Evolutionary conservation across 2,888 invertebrate species (phyloP), one percentile per base, ranked within the genome.

Genomic region (Lasiommata megera): DNA sequence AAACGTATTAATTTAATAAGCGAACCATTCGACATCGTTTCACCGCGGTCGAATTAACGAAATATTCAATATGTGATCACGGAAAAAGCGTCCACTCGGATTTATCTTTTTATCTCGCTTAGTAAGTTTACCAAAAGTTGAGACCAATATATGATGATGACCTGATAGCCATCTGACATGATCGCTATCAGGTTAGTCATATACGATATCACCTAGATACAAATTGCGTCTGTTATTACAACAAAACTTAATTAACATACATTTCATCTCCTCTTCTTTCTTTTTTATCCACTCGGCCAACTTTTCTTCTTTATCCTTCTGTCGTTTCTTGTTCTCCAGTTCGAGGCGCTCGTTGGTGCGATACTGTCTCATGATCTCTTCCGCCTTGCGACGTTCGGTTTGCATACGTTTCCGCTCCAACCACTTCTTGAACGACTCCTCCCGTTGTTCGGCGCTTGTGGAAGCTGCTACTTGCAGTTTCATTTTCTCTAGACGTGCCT

Each of bases 211-310:
- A 23, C 23, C 23, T 2, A 2, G 23, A 23, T 23, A 23, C 23
- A 23, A 5, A 23, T 23, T 3, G 5, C 23, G 23, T 23, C 5
- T 23, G 23, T 5, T 23, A 5, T n/a, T n/a, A 34, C 1, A 34
- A 34, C 3, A 34, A 11, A 1, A 11, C 11, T 1, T 11, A 11
- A 1, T 3, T 11, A 34, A 43, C 31, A 34, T 74, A 93, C 94
- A 88, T 86, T 93, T 92, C 56, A 92, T 88, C 11, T 87, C 83
- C 57, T 92, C 92, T 54, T 93, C 92, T 63, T 94, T 94, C 66
- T 84, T 92, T 48, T 85, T 86, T 28, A 91, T 79, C 94, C 94
- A 94, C 40, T 80, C 88, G 31, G 87, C 82, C 23, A 92, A 77
- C 63, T 92, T 91, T 50, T 91, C 89, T 38, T 88, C 87, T 60